Base-by-base conservation (phyloP, 2,888 invertebrate species). In the Temnothorax rugatulus region DNA sequence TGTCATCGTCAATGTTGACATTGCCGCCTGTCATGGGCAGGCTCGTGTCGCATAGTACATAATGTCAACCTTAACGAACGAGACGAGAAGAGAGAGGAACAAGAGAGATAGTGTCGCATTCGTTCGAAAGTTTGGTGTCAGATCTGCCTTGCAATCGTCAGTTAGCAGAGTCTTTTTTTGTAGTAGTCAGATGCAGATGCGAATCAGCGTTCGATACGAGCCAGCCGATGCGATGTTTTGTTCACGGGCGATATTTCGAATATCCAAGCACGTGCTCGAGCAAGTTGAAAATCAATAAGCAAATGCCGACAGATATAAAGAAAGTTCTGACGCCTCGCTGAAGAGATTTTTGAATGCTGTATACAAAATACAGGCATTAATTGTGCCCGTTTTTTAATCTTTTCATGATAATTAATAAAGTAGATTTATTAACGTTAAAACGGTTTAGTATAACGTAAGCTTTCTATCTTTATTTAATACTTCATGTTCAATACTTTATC, bases 11-110 rank as follows among this genome's bases (percentile, higher is more conserved):
- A 71, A 52, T 76, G 77, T 57, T 84, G 83, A 86, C 89, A 92
- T 90, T 89, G 64, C 38, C 77, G 89, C 89, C 93, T 94, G 94
- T 93, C 93, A 93, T 88, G 82, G 90, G 83, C 94, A 94, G 94
- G 91, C 91, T 86, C 88, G 89, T 89, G 88, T 86, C 21, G 34
- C 71, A 71, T 15, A 21, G 15, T 88, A 88, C 87, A 82, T 85
- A 84, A 85, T 86, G 89, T 90, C 90, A 91, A 91, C 90, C 91
- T 91, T 85, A 85, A 68, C 68, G n/a, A 54, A 21, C 68, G 18
- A 38, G 50, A 54, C 34, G 25, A n/a, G 52, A 83, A 57, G 75
- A 75, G 75, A 50, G 59, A 50, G 75, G 15, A 59, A 76, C 76
- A 76, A 61, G 41, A 50, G 69, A 47, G 71, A 41, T 38, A 69